These are phyloP conservation scores for Actinia equina DNA, from an alignment of 64 coral and sea anemone species.

Conservation along the genomic window DNA sequence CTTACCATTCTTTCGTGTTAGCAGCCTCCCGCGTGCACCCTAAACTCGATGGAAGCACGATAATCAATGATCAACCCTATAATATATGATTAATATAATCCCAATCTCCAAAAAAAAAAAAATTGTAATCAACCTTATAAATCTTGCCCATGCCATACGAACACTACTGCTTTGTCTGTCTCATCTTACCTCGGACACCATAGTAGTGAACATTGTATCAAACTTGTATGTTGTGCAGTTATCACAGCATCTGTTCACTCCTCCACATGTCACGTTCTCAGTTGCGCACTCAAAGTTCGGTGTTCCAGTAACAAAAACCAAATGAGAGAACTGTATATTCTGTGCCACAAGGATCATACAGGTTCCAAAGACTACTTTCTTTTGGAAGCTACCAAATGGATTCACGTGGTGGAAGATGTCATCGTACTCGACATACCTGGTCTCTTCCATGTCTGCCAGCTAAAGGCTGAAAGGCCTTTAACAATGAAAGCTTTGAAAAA, in stretches of 20 bases:
- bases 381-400: slow-evolving; percentile 25
- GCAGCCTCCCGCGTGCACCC: too few species aligned
- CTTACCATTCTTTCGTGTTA: too few species aligned
- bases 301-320: slow-evolving; percentile 22
- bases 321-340: not conserved
- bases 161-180: not conserved
- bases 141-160: too few species aligned
- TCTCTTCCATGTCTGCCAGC: too few species aligned
- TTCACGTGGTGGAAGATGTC: slow-evolving; percentile 25
- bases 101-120: too few species aligned
- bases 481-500: too few species aligned
- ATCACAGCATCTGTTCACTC: slow-evolving; percentile 19
- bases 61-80: too few species aligned
- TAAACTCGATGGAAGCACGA: too few species aligned
- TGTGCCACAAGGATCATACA: slow-evolving; percentile 2
- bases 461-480: too few species aligned
- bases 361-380: not conserved
- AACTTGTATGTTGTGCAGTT: slow-evolving; percentile 24
- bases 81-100: too few species aligned
- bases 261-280: not conserved
- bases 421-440: slow-evolving; percentile 7
- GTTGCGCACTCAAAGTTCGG: slow-evolving; percentile 11
- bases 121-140: too few species aligned
- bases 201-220: not conserved
- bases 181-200: not conserved